Conservation (phyloP, 2,797 vertebrate genomes). For the Phrynocephalus guinanensis region DNA sequence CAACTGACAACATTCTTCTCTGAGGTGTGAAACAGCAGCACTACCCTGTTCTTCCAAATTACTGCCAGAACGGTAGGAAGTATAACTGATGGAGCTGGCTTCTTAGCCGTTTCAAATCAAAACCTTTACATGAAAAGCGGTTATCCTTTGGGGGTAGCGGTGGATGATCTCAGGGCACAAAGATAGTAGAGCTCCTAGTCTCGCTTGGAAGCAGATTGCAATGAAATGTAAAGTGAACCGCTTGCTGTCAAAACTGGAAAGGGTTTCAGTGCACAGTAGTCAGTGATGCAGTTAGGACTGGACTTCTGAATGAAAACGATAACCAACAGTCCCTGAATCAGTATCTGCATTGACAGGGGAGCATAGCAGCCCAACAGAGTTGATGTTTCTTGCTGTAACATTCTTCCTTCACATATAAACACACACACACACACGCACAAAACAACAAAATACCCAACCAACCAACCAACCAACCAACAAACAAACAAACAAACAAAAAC, state of each 20-base stretch:
- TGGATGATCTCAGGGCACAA: neutral
- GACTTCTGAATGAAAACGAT: neutral
- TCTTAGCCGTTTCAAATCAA: constrained; percentile 7
- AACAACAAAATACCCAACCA: no score
- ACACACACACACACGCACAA: no score
- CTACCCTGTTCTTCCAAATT: constrained; percentile 27
- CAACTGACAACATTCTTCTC: constrained; percentile 36
- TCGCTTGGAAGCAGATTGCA: neutral
- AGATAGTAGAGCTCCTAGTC: neutral
- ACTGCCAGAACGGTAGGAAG: constrained; percentile 15
- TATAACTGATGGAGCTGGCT: neutral
- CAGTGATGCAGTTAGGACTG: neutral
- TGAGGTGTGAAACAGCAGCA: constrained; percentile 21
- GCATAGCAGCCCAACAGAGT: neutral
- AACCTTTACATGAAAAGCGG: constrained; percentile 17
- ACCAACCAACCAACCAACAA: no score
- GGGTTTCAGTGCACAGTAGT: neutral
- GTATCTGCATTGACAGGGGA: no score
- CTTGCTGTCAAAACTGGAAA: neutral
- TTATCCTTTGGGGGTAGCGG: neutral
- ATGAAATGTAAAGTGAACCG: constrained; percentile 1
- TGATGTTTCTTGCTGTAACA: no score
- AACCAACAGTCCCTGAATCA: neutral
- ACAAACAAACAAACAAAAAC: no score
- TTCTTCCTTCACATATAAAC: no score